A percentile compares a stretch with the other conserved stretches of the same genome.
These are phyloP conservation scores for Eleutherodactylus coqui DNA, from an alignment of 2,797 vertebrate species.

Conservation along the genomic window DNA sequence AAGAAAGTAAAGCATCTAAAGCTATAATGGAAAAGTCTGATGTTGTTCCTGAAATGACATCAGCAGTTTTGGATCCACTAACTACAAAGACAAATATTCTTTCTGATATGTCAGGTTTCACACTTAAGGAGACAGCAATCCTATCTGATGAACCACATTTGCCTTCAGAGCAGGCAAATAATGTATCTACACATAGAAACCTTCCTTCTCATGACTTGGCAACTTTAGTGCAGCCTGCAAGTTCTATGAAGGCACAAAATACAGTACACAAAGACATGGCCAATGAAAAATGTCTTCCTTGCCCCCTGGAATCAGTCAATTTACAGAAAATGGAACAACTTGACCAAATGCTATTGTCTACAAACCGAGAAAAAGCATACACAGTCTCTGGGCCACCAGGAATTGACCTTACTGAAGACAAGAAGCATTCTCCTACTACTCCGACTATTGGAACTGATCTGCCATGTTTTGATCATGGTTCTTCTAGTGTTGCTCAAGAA, in stretches of 20 bases:
- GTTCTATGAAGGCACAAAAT: constrained; percentile 3
- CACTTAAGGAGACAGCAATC: constrained; percentile 42
- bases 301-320: background rate
- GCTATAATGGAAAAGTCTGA: background rate
- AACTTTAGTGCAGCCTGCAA: background rate
- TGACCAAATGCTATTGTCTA: background rate
- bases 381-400: background rate
- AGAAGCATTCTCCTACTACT: background rate
- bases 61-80: background rate
- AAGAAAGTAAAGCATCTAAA: background rate
- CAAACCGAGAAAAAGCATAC: background rate
- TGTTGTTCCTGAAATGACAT: background rate
- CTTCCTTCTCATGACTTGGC: constrained; percentile 30
- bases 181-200: background rate
- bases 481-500: background rate
- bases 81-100: constrained; percentile 18
- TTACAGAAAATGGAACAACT: background rate
- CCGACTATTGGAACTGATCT: background rate
- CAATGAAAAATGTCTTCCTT: constrained; percentile 1
- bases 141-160: constrained; percentile 44
- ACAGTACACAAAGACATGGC: background rate
- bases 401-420: background rate
- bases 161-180: background rate
- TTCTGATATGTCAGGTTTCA: constrained; percentile 10
- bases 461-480: background rate